These are phyloP conservation scores for Notechis scutatus DNA, from an alignment of 2,113 vertebrate genomes.

Conservation along the genomic window DNA sequence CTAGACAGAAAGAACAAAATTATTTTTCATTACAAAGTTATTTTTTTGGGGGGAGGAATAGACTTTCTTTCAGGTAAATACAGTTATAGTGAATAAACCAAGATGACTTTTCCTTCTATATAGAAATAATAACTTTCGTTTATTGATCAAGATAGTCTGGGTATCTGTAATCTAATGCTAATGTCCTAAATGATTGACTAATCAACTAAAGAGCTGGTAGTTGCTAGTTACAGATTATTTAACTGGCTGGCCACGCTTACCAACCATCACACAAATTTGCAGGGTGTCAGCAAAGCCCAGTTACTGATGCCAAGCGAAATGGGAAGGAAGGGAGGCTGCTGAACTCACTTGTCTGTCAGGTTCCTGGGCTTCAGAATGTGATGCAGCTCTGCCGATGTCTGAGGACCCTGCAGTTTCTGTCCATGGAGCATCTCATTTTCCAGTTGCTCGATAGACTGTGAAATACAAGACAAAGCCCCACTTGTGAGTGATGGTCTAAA, in stretches of 20 bases:
- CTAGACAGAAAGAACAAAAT: not conserved
- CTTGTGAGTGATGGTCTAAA: not conserved
- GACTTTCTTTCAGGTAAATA: not conserved
- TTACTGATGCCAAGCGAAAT: not conserved
- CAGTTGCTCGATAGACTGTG: slow-evolving; percentile 88
- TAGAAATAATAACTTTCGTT: not conserved
- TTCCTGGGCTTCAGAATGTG: slow-evolving; percentile 85
- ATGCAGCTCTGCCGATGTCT: slow-evolving; percentile 85
- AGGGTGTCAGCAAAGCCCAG: not conserved
- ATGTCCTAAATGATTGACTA: not conserved
- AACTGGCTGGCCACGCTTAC: too few species aligned
- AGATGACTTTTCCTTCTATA: not conserved
- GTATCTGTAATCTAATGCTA: not conserved
- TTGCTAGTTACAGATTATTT: not conserved
- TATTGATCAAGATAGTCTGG: not conserved
- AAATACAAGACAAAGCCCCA: slow-evolving; percentile 19
- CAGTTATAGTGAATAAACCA: not conserved
- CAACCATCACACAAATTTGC: not conserved
- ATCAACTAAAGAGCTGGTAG: not conserved
- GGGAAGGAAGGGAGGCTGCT: too few species aligned
- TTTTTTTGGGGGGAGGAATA: not conserved
- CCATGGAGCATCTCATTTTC: slow-evolving; percentile 96
- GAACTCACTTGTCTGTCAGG: slow-evolving; percentile 83
- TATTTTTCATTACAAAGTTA: not conserved
- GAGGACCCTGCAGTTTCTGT: slow-evolving; percentile 97